Evolutionary conservation across 2,888 invertebrate genomes (phyloP).

Genomic region (Tenodera sinensis): DNA sequence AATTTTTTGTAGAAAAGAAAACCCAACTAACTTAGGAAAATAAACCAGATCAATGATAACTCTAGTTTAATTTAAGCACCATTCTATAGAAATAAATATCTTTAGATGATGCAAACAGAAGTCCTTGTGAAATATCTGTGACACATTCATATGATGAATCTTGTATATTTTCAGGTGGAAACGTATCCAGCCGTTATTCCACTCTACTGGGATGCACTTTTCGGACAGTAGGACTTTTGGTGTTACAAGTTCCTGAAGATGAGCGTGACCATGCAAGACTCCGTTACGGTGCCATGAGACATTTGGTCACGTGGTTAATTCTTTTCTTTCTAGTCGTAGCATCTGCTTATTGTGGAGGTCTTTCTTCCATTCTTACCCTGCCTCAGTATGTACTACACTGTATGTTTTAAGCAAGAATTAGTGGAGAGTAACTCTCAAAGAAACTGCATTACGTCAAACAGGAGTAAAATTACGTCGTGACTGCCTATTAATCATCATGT

Average conservation of each 20-base stretch:
- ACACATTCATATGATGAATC: too few species aligned
- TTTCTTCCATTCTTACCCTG: not conserved
- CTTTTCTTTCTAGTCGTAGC: not conserved
- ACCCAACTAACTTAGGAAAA: too few species aligned
- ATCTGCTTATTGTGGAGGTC: not conserved
- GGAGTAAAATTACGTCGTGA: too few species aligned
- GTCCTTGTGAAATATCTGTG: too few species aligned
- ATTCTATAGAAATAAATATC: too few species aligned
- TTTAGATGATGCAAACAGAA: too few species aligned
- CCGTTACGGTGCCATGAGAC: not conserved
- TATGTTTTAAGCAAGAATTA: not conserved
- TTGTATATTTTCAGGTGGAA: not conserved
- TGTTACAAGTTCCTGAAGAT: not conserved
- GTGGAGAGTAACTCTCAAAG: too few species aligned
- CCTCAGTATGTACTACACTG: not conserved
- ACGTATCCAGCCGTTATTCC: not conserved
- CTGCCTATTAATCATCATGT: too few species aligned
- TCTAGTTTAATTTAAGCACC: too few species aligned
- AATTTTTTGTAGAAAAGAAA: too few species aligned
- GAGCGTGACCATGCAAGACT: not conserved
- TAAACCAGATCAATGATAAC: too few species aligned
- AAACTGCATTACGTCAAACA: too few species aligned
- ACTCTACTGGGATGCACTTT: not conserved
- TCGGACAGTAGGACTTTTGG: not conserved
- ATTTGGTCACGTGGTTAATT: conserved; percentile 1